Evolutionary conservation across 2,113 vertebrate genomes (phyloP), one percentile per base, ranked within the genome.

Genomic region (Lucifuga dentata): DNA sequence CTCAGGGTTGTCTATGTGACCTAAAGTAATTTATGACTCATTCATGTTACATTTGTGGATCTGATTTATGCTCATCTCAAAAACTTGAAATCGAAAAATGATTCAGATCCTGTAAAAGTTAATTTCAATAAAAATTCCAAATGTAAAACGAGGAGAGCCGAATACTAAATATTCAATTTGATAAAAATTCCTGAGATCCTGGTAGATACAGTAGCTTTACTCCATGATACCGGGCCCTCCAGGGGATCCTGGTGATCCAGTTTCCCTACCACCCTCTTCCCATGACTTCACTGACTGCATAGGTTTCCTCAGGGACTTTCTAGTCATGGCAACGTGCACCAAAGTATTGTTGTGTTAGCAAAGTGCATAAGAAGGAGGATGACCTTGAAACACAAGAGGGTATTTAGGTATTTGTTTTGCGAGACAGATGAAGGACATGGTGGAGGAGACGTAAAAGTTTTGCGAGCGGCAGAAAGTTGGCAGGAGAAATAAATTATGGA

Each of bases 291-390:
- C 32, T 48, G 70, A 78, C 61, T 11, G 67, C 76, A 83, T 84
- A 75, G 68, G 69, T 86, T 84, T 81, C 84, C 68, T 66, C 52
- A 21, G 62, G 60, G 80, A 90, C 60, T 46, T 68, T 76, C 67
- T 74, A 50, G 81, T 70, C 80, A 89, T 85, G 74, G 80, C 84
- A 89, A 89, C 82, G 65, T 78, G 74, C 19, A 53, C 78, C 74
- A 76, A 85, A 80, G 70, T 64, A 83, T 79, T 81, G 58, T 79
- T 74, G 60, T 38, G 68, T 66, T 58, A 50, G 51, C 44, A 24
- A 58, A 64, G 46, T 16, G 8, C 52, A 43, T 36, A 38, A 79
- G 55, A 55, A 32, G 59, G 61, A 78, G 57, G 64, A 66, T 53
- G 63, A 80, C 62, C 72, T 75, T 5, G 55, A n/a, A 78, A 80